Evolutionary conservation across 2,888 invertebrate genomes (phyloP).

Genomic region (Pelosia muscerda): DNA sequence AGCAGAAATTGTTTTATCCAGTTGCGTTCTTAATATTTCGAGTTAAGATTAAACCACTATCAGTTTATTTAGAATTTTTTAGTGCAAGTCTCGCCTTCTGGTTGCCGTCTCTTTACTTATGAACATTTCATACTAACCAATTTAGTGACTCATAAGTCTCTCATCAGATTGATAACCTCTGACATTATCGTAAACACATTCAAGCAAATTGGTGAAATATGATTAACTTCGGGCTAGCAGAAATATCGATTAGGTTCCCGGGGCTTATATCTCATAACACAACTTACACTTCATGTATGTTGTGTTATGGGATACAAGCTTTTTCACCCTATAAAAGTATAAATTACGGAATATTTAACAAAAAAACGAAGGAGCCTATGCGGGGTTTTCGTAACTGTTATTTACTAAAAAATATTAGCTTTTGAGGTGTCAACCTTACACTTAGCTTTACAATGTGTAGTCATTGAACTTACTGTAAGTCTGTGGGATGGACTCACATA

Average conservation of each 20-base stretch:
- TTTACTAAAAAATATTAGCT: not conserved
- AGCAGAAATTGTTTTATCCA: not conserved
- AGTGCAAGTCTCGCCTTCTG: too few species aligned
- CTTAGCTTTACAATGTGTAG: not conserved
- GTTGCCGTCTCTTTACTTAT: too few species aligned
- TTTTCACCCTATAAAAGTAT: not conserved
- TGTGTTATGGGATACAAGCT: not conserved
- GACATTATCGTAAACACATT: too few species aligned
- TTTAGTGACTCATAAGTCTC: too few species aligned
- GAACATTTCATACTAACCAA: too few species aligned
- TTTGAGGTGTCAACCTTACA: too few species aligned
- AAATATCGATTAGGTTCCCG: not conserved
- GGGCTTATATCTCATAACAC: too few species aligned
- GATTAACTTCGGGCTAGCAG: not conserved
- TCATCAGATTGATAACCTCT: too few species aligned
- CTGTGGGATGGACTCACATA: not conserved
- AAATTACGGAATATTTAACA: not conserved
- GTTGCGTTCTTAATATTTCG: conserved; percentile 22
- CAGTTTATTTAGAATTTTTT: too few species aligned
- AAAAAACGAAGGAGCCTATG: not conserved
- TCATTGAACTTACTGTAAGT: not conserved
- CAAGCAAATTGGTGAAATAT: too few species aligned
- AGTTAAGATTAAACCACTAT: too few species aligned
- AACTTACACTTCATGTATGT: too few species aligned
- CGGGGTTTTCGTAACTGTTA: not conserved